These are phyloP conservation scores for Zosterops pallidus DNA, from an alignment of 2,113 vertebrate genomes.

Conservation along the genomic window DNA sequence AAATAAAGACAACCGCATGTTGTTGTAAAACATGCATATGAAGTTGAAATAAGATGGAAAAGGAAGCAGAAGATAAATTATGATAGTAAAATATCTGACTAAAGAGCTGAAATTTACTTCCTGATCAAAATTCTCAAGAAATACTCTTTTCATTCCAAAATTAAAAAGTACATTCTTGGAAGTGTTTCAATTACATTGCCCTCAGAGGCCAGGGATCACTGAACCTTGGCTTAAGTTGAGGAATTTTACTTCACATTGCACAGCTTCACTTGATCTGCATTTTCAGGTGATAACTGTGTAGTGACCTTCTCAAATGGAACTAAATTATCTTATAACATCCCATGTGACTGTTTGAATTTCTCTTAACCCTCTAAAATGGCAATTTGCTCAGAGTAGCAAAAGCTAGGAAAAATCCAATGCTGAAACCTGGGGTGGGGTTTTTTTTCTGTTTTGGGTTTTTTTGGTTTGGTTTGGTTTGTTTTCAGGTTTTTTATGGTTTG, in stretches of 20 bases:
- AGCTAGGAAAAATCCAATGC: background rate
- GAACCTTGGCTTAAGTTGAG: background rate
- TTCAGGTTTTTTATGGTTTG: background rate
- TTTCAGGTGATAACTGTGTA: background rate
- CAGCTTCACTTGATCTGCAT: background rate
- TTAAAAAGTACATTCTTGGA: background rate
- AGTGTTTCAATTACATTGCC: background rate
- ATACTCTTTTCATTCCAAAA: background rate
- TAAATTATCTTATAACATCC: background rate
- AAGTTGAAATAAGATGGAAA: background rate
- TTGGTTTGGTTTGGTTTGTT: background rate
- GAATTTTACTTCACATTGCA: background rate
- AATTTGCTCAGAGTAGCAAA: background rate
- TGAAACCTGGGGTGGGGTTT: background rate
- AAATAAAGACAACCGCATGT: background rate
- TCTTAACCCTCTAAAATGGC: background rate
- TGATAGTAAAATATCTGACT: background rate
- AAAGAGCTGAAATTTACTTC: background rate
- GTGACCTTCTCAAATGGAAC: background rate
- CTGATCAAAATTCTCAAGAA: background rate
- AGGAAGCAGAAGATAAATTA: background rate
- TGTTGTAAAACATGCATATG: background rate
- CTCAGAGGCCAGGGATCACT: background rate
- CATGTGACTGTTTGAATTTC: background rate
- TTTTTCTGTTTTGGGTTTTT: background rate